Percentiles rank a stretch among this genome's conserved stretches.
Evolutionary conservation across 2,888 invertebrate species (phyloP).

Genomic region (Cacoxenus indagator): DNA sequence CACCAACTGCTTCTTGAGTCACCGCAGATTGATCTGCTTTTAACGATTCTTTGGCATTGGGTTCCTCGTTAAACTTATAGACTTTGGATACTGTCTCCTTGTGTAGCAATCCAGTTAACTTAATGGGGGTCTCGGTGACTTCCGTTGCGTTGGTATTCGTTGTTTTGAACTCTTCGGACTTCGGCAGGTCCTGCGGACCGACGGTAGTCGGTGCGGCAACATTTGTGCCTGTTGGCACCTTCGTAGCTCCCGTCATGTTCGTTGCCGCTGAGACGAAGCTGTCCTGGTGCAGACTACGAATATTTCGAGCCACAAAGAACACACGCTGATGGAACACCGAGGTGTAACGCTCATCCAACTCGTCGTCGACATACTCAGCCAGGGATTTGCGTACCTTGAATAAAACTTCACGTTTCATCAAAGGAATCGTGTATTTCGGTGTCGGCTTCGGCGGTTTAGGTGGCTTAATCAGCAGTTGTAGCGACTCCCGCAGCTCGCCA

Average conservation of each 20-base stretch:
- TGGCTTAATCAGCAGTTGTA: no score
- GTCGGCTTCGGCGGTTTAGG: neutral
- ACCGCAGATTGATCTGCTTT: neutral
- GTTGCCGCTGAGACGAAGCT: neutral
- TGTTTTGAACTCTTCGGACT: no score
- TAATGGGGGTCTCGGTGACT: neutral
- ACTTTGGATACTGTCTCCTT: no score
- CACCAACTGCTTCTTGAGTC: neutral
- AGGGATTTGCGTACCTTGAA: slow-evolving; percentile 56
- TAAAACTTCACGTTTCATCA: slow-evolving; percentile 36
- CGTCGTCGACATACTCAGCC: slow-evolving; percentile 52
- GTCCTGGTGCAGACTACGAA: no score
- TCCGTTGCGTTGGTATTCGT: neutral
- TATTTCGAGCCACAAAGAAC: slow-evolving; percentile 54
- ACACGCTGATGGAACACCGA: slow-evolving; percentile 62
- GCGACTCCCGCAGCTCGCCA: no score
- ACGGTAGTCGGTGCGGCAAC: neutral
- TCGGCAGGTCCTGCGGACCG: no score
- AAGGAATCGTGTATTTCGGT: slow-evolving; percentile 25
- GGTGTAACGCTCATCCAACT: slow-evolving; percentile 44
- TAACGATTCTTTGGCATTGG: neutral
- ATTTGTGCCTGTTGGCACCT: neutral
- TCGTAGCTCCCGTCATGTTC: neutral
- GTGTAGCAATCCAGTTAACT: no score
- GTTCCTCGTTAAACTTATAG: no score